Conservation (phyloP, 1,140 invertebrate genomes). For the Papilio dardanus region DNA sequence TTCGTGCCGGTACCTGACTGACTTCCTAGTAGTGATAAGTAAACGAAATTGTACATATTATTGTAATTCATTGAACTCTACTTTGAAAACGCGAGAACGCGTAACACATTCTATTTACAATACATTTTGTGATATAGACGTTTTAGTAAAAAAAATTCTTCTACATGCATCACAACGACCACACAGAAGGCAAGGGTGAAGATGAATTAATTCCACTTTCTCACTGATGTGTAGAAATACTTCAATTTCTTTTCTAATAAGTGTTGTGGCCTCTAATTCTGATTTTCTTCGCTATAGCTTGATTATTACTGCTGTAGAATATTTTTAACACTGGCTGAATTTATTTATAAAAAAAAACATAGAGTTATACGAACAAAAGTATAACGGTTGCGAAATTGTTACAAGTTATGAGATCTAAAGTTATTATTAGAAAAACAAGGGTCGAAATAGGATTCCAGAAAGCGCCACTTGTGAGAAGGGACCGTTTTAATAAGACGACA, state of each 20-base stretch:
- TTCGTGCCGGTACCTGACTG: conserved; percentile 27
- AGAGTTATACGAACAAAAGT: neutral
- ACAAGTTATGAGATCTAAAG: conserved; percentile 2
- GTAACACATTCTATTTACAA: neutral
- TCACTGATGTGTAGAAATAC: too few species aligned
- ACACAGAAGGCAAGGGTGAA: too few species aligned
- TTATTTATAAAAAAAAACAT: neutral
- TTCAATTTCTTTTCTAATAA: too few species aligned
- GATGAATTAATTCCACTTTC: too few species aligned
- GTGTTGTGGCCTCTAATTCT: neutral
- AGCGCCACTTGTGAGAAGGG: conserved; percentile 34
- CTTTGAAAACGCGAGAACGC: neutral
- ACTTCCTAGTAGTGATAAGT: conserved; percentile 30
- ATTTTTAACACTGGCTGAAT: neutral
- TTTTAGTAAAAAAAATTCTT: neutral
- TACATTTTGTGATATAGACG: neutral
- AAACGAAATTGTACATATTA: conserved; percentile 22
- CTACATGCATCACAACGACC: too few species aligned
- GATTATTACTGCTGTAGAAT: neutral
- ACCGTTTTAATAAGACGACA: conserved; percentile 28
- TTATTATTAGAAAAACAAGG: conserved; percentile 22
- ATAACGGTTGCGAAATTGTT: neutral
- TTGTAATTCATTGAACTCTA: conserved; percentile 17
- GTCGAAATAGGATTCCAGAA: conserved; percentile 5
- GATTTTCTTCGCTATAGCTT: neutral